phyloP scores from a whole-genome alignment of 2,113 vertebrate species.

The Clarias macrocephalus region DNA sequence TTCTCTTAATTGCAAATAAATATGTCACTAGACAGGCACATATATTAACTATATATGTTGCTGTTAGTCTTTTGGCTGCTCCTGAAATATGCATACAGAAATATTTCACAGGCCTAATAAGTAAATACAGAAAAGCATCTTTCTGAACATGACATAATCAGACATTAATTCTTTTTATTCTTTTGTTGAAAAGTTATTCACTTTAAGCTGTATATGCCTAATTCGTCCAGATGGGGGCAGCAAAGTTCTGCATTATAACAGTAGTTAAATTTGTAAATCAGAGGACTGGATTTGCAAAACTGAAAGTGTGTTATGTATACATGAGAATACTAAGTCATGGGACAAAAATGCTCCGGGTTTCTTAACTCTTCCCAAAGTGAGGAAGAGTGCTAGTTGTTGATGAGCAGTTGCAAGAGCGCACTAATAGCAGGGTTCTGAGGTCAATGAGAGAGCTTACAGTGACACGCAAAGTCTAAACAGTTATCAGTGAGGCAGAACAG shows the following conservation, averaged over 20 bases:
- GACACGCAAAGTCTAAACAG: not conserved
- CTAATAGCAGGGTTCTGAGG: constrained; percentile 15
- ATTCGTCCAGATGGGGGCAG: constrained; percentile 18
- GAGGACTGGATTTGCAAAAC: not conserved
- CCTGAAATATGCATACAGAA: no score
- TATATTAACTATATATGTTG: no score
- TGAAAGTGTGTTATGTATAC: not conserved
- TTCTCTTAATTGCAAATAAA: not conserved
- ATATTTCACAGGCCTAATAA: not conserved
- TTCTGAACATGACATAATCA: not conserved
- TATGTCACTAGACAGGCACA: not conserved
- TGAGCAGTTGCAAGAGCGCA: not conserved
- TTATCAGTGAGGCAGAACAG: constrained; percentile 35
- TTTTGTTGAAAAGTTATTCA: not conserved
- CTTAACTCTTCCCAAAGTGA: not conserved
- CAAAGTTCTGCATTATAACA: not conserved
- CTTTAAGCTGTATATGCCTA: not conserved
- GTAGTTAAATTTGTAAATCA: not conserved
- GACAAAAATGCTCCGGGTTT: not conserved
- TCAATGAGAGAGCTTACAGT: constrained; percentile 16
- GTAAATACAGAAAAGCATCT: not conserved
- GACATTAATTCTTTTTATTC: no score
- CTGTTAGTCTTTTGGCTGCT: no score
- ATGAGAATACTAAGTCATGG: not conserved
- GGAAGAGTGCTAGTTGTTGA: not conserved